phyloP scores from a whole-genome alignment of 2,797 vertebrate species.

The Sparidentex hasta region DNA sequence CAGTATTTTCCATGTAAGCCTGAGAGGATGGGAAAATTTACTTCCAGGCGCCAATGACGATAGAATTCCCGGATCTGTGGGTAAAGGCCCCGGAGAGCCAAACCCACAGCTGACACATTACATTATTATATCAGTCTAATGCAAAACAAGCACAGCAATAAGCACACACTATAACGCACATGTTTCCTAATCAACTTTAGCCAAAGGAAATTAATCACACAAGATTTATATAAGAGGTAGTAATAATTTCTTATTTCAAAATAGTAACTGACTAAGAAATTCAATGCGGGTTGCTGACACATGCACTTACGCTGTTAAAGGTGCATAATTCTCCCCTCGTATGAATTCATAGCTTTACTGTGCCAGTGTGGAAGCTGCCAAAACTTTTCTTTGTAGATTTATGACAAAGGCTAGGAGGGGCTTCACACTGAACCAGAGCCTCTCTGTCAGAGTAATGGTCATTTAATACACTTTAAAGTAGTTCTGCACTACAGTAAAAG shows the following conservation, averaged over 20 bases:
- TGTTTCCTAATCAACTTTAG: slow-evolving; percentile 36
- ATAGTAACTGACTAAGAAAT: slow-evolving; percentile 9
- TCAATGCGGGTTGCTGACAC: slow-evolving; percentile 15
- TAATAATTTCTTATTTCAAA: slow-evolving; percentile 2
- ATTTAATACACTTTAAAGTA: slow-evolving; percentile 47
- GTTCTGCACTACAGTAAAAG: slow-evolving; percentile 16
- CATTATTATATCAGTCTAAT: slow-evolving; percentile 49
- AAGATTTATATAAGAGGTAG: neutral
- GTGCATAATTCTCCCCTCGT: neutral
- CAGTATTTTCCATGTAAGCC: slow-evolving; percentile 70
- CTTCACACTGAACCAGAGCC: slow-evolving; percentile 17
- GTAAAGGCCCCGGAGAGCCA: slow-evolving; percentile 42
- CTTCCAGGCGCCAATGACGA: slow-evolving; percentile 67
- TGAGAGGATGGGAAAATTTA: slow-evolving; percentile 48
- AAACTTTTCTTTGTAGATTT: slow-evolving; percentile 42
- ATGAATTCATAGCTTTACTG: slow-evolving; percentile 1
- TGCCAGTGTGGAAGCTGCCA: slow-evolving; percentile 13
- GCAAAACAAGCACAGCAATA: slow-evolving; percentile 50
- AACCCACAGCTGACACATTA: slow-evolving; percentile 66
- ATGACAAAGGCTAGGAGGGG: slow-evolving; percentile 19
- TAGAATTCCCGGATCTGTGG: slow-evolving; percentile 66
- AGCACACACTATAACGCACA: neutral
- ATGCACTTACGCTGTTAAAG: neutral
- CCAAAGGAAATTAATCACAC: slow-evolving; percentile 29
- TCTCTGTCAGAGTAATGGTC: slow-evolving; percentile 47